Base-by-base conservation (phyloP, 2,797 vertebrate species). In the Liasis olivaceus region DNA sequence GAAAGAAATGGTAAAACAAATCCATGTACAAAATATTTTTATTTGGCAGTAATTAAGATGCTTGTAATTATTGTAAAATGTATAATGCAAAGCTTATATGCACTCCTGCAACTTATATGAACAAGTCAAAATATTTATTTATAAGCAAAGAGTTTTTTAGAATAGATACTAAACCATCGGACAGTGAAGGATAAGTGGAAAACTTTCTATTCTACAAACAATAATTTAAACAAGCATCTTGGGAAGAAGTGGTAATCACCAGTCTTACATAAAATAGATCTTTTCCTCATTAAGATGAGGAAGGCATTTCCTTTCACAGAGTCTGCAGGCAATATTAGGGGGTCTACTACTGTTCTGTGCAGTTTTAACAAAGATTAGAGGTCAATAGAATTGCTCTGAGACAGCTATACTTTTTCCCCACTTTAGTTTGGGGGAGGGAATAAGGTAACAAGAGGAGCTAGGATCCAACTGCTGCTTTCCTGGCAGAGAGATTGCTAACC, bases 181-280 rank as follows among this genome's bases (percentile, higher is more conserved):
- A 93, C 89, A 92, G 4, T 14, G 93, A 31, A 91, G n/a, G 47
- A 85, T 42, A 90, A 7, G 1, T 91, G n/a, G 86, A 87, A 89
- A 89, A 0, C 87, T 17, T 20, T 3, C 72, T 24, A 47, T 11
- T 59, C 92, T 86, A 58, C 64, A 89, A 92, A 31, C 59, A 88
- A 87, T 8, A 56, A 26, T 92, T 94, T 90, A 54, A 91, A 64
- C n/a, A 42, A 20, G 22, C 31, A 77, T 51, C 26, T 54, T 54
- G 3, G 54, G 54, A 54, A 81, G 8, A 90, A 59, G 56, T 66
- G 89, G 69, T 36, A 91, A 54, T 85, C 87, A 47, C 59, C 28
- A 31, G 31, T 14, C 26, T 69, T 69, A 11, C 28, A 90, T 5
- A 69, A 92, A 77, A 1, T 63, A 6, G 85, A 63, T 2, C 92